Percentiles rank a stretch among this genome's conserved stretches.
phyloP scores from a whole-genome alignment of 2,113 vertebrate genomes.

The Symphodus melops region DNA sequence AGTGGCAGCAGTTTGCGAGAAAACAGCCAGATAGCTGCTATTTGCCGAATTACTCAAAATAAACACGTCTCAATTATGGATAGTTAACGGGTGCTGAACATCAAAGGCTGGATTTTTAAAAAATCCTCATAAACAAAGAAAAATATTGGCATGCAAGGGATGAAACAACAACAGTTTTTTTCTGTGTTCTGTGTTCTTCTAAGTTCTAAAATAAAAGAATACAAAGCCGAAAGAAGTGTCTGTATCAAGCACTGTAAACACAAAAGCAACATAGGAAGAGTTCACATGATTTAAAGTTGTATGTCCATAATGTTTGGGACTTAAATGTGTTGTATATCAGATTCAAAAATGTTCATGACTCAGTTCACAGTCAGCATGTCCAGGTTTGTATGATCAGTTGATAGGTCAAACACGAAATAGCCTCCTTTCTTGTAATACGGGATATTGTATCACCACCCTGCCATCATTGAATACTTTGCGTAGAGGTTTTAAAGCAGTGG shows the following conservation, averaged over 20 bases:
- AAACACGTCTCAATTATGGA: slow-evolving; percentile 38
- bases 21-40: slow-evolving; percentile 18
- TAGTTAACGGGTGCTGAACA: neutral
- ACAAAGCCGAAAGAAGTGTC: neutral
- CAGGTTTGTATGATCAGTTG: too few relatives aligned
- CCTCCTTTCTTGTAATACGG: neutral
- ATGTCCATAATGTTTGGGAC: too few relatives aligned
- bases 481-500: neutral
- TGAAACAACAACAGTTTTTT: neutral
- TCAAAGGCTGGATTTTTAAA: slow-evolving; percentile 9
- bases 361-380: too few relatives aligned
- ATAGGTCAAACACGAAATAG: too few relatives aligned
- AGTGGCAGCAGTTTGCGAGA: slow-evolving; percentile 20
- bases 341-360: neutral
- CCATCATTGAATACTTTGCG: neutral
- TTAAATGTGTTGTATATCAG: neutral
- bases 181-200: too few relatives aligned
- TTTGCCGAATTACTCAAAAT: slow-evolving; percentile 35
- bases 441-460: neutral
- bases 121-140: neutral
- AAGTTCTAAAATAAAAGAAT: neutral
- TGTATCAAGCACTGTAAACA: neutral
- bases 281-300: too few relatives aligned
- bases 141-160: slow-evolving; percentile 12
- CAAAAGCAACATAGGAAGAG: neutral